A percentile compares a stretch with the other conserved stretches of the same genome.
Evolutionary conservation across 2,888 invertebrate genomes (phyloP).

Genomic region (Sesia apiformis): DNA sequence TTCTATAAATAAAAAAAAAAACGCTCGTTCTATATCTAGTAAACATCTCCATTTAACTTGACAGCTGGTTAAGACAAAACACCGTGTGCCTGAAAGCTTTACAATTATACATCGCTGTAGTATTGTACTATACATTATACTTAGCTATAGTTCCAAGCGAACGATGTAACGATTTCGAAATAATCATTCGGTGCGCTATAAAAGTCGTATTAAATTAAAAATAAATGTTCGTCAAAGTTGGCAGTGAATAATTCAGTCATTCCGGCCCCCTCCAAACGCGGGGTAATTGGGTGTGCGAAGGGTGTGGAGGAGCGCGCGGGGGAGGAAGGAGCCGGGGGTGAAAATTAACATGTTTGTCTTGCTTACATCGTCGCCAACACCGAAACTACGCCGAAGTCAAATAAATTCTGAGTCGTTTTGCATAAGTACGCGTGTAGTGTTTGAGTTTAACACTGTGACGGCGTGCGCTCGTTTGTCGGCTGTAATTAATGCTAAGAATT

Average conservation of each 20-base stretch:
- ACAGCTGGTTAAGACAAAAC: no score
- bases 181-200: slow-evolving; percentile 10
- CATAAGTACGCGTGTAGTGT: slow-evolving; percentile 40
- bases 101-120: no score
- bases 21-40: no score
- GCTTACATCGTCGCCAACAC: slow-evolving; percentile 64
- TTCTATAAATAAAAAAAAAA: no score
- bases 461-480: slow-evolving; percentile 15
- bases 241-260: slow-evolving; percentile 46
- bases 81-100: no score
- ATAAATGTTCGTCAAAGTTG: slow-evolving; percentile 50
- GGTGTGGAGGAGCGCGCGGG: slow-evolving; percentile 9
- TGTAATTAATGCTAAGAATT: slow-evolving; percentile 63
- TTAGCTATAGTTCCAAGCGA: slow-evolving; percentile 2
- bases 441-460: slow-evolving; percentile 4
- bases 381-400: slow-evolving; percentile 69
- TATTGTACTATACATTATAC: no score
- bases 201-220: slow-evolving; percentile 45
- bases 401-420: slow-evolving; percentile 68
- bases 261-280: slow-evolving; percentile 22
- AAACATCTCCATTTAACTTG: no score
- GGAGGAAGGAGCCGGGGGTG: slow-evolving; percentile 25
- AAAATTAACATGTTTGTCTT: slow-evolving; percentile 73
- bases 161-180: background rate
- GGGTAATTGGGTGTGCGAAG: slow-evolving; percentile 26